Evolutionary conservation across 2,888 invertebrate genomes (phyloP).

Genomic region (Papilio demoleus): DNA sequence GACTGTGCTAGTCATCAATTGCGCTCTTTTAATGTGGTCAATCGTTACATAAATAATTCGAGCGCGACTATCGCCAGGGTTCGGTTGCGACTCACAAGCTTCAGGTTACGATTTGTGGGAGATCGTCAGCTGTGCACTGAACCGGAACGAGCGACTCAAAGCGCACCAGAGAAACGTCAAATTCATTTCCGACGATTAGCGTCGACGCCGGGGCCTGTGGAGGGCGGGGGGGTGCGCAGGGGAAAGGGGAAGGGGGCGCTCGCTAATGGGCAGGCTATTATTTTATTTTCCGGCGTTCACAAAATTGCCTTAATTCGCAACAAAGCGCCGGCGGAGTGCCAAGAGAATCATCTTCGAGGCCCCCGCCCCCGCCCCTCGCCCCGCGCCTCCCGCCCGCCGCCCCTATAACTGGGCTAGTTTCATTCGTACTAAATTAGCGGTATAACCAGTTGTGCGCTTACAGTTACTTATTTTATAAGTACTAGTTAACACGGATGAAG

Average conservation of each 20-base stretch:
- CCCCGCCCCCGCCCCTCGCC: neutral
- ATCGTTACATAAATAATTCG: too few relatives aligned
- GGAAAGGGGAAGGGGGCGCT: slow-evolving; percentile 49
- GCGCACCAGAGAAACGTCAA: slow-evolving; percentile 56
- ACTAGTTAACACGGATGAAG: too few relatives aligned
- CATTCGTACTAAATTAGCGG: neutral
- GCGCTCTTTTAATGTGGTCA: too few relatives aligned
- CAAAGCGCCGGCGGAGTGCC: slow-evolving; percentile 56
- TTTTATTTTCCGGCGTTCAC: slow-evolving; percentile 76
- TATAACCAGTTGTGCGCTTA: neutral
- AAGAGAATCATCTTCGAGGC: slow-evolving; percentile 69
- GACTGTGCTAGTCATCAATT: too few relatives aligned
- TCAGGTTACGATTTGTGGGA: neutral
- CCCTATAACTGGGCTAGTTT: neutral
- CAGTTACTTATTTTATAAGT: too few relatives aligned
- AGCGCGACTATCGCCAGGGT: too few relatives aligned
- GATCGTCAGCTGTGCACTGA: slow-evolving; percentile 43
- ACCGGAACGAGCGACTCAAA: slow-evolving; percentile 55
- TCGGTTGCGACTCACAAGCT: neutral
- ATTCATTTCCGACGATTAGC: slow-evolving; percentile 63
- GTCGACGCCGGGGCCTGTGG: slow-evolving; percentile 52
- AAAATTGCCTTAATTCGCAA: slow-evolving; percentile 71
- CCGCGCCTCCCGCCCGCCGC: too few relatives aligned
- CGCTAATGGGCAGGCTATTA: slow-evolving; percentile 73
- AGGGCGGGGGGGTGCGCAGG: slow-evolving; percentile 36